These are phyloP conservation scores for Dysdera silvatica DNA, from an alignment of 1,140 invertebrate genomes.

Conservation along the genomic window DNA sequence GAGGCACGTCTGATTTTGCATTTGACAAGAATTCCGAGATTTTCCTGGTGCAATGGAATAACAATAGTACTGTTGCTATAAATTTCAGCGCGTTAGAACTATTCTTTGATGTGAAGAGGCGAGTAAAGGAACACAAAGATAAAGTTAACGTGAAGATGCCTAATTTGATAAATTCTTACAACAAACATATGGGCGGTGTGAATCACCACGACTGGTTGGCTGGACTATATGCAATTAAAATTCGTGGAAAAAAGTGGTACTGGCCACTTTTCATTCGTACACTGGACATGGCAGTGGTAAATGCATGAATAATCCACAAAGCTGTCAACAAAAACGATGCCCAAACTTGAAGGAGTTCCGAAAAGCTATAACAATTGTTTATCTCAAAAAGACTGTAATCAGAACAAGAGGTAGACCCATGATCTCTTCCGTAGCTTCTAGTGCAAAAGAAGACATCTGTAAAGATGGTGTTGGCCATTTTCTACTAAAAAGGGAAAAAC, in stretches of 20 bases:
- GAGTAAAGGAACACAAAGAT: neutral
- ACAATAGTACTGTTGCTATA: neutral
- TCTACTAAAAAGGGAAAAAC: neutral
- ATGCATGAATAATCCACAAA: conserved; percentile 4
- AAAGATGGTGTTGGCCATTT: conserved; percentile 4
- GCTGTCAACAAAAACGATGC: neutral
- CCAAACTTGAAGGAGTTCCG: neutral
- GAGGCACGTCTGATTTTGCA: conserved; percentile 2
- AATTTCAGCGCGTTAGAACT: conserved; percentile 7
- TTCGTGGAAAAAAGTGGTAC: conserved; percentile 7
- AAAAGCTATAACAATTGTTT: neutral
- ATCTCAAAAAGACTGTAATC: neutral
- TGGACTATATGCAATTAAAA: neutral
- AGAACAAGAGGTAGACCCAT: neutral
- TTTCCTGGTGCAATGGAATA: neutral
- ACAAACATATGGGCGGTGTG: neutral
- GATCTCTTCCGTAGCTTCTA: neutral
- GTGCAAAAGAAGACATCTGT: neutral
- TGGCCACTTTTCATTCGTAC: neutral
- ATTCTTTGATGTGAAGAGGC: neutral
- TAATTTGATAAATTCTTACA: conserved; percentile 1
- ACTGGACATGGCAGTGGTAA: neutral
- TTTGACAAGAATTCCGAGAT: conserved; percentile 1
- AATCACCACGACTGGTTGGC: neutral
- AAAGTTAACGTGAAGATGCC: neutral